These are phyloP conservation scores for Diabrotica virgifera DNA, from an alignment of 1,140 invertebrate genomes.

Conservation along the genomic window DNA sequence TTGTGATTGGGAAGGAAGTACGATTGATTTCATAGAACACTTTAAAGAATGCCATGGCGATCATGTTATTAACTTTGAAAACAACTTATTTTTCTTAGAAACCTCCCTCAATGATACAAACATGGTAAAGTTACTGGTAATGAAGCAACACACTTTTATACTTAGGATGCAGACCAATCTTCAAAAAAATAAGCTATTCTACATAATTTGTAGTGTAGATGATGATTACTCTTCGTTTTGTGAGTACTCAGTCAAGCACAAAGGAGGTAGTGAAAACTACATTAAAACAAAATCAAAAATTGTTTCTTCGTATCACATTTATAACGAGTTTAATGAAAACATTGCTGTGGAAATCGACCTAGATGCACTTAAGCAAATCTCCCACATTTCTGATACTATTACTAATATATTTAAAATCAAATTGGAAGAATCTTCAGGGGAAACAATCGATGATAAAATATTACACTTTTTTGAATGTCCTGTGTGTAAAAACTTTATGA, in stretches of 20 bases:
- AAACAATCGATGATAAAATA: slow-evolving; percentile 32
- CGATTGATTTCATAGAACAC: slow-evolving; percentile 30
- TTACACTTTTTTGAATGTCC: slow-evolving; percentile 56
- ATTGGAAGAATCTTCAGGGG: slow-evolving; percentile 19
- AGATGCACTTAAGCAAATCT: slow-evolving; percentile 27
- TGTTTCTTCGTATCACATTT: slow-evolving; percentile 27
- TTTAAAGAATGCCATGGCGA: slow-evolving; percentile 33
- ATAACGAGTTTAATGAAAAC: slow-evolving; percentile 27
- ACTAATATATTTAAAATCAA: slow-evolving; percentile 33
- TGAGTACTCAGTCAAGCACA: slow-evolving; percentile 35
- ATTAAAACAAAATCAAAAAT: slow-evolving; percentile 32
- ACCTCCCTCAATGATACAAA: slow-evolving; percentile 25
- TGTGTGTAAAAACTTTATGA: slow-evolving; percentile 75
- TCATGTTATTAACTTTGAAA: slow-evolving; percentile 31
- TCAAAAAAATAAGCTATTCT: slow-evolving; percentile 26
- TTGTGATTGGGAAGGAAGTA: slow-evolving; percentile 33
- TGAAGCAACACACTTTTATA: slow-evolving; percentile 29
- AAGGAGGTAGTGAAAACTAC: slow-evolving; percentile 30
- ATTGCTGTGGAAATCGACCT: slow-evolving; percentile 32
- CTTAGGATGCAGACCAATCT: slow-evolving; percentile 27
- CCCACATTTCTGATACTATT: slow-evolving; percentile 27
- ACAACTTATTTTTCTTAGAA: slow-evolving; percentile 29
- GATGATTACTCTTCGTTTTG: slow-evolving; percentile 24
- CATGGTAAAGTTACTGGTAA: slow-evolving; percentile 23
- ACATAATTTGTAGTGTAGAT: slow-evolving; percentile 32